Conservation (phyloP, 2,113 vertebrate genomes). For the Arvicanthis niloticus region DNA sequence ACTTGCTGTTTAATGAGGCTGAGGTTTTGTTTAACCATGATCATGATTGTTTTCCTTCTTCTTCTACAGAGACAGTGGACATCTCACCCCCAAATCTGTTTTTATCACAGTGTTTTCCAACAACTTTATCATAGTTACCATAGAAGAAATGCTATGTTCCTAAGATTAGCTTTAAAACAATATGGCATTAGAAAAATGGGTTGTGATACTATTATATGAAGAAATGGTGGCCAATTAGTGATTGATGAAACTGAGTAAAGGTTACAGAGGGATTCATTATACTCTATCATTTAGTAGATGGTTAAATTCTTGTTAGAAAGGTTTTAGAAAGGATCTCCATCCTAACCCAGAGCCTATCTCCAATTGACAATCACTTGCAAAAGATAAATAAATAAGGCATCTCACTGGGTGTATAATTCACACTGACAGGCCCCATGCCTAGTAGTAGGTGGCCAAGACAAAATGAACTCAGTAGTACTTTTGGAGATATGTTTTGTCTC, state of each 20-base stretch:
- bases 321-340: neutral
- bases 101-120: neutral
- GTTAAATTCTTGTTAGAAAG: neutral
- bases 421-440: neutral
- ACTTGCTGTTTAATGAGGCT: neutral
- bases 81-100: no score
- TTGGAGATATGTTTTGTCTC: neutral
- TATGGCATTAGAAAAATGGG: neutral
- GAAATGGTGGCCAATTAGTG: neutral
- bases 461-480: neutral
- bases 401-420: neutral
- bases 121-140: neutral
- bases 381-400: no score
- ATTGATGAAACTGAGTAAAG: neutral
- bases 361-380: neutral
- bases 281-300: neutral
- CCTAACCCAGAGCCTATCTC: neutral
- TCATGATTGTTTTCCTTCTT: neutral
- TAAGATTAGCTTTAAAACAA: conserved; percentile 23
- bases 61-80: no score
- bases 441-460: neutral
- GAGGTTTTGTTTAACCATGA: neutral
- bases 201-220: neutral
- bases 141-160: neutral
- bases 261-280: neutral